Evolutionary conservation across 2,888 invertebrate genomes (phyloP), one percentile per base, ranked within the genome.

Genomic region (Dryadula phaetusa): DNA sequence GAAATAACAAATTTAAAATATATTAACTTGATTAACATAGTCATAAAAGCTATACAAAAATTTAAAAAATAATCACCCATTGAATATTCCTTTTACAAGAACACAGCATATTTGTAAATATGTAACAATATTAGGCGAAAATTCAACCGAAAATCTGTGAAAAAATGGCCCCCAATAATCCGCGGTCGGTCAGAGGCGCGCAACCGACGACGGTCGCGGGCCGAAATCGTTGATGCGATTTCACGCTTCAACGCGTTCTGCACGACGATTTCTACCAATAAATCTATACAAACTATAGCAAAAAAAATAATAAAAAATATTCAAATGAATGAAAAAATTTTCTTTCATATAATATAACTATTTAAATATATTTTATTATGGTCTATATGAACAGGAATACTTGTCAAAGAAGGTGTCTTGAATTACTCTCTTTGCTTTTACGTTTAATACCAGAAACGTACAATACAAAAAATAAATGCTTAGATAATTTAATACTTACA

Each of bases 181-280:
- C 72, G 56, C 62, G 71, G 66, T 74, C 83, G 82, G 86, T 86
- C 88, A 87, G 87, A 80, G 84, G 85, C 80, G 82, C 82, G 75
- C 82, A 85, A 88, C 85, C 83, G 82, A 82, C 83, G 82, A 82
- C 75, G 82, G 82, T 78, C 77, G 79, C 81, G 82, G 75, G 77
- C 78, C 75, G 75, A 58, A 77, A 76, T 42, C 78, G 69, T 75
- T 81, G 81, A 86, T 82, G 79, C 81, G 85, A 86, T 87, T 85
- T 79, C 77, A 86, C 82, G 80, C 77, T 54, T 75, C 72, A 69
- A 67, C 77, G 78, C 77, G 64, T 37, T 25, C 63, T 60, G 64
- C 54, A 64, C 70, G 70, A 49, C 67, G 67, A 70, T 71, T 72
- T 67, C 70, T 67, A 73, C 70, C 66, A 72, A 71, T 70, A 74